Base-by-base conservation (phyloP, 1,140 invertebrate species). In the Drosophila bifasciata region DNA sequence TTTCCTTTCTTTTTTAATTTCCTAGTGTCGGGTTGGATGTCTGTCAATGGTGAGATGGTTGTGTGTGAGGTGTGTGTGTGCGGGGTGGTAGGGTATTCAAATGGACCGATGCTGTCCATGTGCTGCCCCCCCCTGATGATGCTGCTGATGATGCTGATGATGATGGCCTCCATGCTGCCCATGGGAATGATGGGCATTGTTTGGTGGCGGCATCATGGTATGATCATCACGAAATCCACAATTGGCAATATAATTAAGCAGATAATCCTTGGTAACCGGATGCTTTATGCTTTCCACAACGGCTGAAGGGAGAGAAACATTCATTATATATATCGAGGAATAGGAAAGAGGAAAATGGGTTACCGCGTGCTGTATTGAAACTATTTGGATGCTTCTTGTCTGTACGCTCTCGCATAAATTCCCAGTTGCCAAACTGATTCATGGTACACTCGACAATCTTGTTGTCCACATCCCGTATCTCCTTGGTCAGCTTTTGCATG, bases 331-430 rank as follows among this genome's bases (percentile, higher is more conserved):
- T n/a, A n/a, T n/a, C n/a, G n/a, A n/a, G n/a, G n/a, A n/a, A n/a
- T n/a, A n/a, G n/a, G n/a, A n/a, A n/a, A n/a, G n/a, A n/a, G n/a
- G n/a, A n/a, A n/a, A n/a, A n/a, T n/a, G n/a, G n/a, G n/a, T n/a
- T n/a, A n/a, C 96, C 94, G 59, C 92, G 83, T 19, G 97, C 97
- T 5, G 98, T 99, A 2, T 93, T 94, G 57, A 92, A 95, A 53
- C 95, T 96, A 92, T 99, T 99, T 1, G 99, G 98, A 92, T 96
- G 97, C 1, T 97, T 98, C 92, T 99, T 99, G 92, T 99, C 99
- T 0, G 96, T 98, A 84, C 99, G 93, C 92, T 98, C 97, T 51
- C 98, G 94, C 97, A 99, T 98, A 89, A 98, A 99, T 44, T 96
- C 94, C 99, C 99, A 99, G 63, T 94, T 91, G 28, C 93, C 92